phyloP scores from a whole-genome alignment of 2,113 vertebrate species.

The Caranx ignobilis region DNA sequence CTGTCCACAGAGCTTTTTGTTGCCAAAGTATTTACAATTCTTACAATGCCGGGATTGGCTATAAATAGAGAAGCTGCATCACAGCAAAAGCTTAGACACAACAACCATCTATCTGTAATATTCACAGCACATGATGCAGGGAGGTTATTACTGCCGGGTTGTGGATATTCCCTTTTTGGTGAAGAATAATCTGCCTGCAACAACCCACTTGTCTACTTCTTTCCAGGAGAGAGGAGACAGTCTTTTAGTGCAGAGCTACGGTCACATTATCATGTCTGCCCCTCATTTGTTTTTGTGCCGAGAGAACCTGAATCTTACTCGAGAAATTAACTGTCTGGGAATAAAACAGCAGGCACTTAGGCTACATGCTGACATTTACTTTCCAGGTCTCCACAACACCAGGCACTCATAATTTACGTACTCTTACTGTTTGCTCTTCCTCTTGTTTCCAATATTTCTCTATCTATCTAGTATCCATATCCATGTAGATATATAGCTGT shows the following conservation, averaged over 20 bases:
- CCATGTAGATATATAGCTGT: no score
- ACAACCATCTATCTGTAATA: conserved; percentile 60
- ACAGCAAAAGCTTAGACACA: conserved; percentile 45
- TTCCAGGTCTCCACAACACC: conserved; percentile 51
- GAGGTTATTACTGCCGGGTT: conserved; percentile 47
- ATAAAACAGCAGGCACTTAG: conserved; percentile 51
- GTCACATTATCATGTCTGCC: conserved; percentile 32
- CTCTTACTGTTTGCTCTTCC: conserved; percentile 2
- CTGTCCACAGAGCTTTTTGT: conserved; percentile 45
- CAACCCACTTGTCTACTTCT: conserved; percentile 32
- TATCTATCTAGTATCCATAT: not conserved
- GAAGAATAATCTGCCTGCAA: conserved; percentile 44
- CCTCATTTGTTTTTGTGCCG: conserved; percentile 41
- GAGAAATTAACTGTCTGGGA: conserved; percentile 56
- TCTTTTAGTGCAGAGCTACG: conserved; percentile 24
- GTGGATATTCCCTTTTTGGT: conserved; percentile 49
- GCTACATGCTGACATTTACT: conserved; percentile 63
- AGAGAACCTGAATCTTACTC: conserved; percentile 28
- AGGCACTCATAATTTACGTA: conserved; percentile 38
- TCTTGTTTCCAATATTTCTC: not conserved
- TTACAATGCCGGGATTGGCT: conserved; percentile 52
- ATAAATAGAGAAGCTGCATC: conserved; percentile 65
- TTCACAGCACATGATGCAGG: conserved; percentile 43
- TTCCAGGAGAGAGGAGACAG: conserved; percentile 37
- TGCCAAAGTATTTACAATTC: conserved; percentile 59